Percentiles rank a stretch among this genome's conserved stretches.
Conservation (phyloP, 2,888 invertebrate species). For the Aelia acuminata region DNA sequence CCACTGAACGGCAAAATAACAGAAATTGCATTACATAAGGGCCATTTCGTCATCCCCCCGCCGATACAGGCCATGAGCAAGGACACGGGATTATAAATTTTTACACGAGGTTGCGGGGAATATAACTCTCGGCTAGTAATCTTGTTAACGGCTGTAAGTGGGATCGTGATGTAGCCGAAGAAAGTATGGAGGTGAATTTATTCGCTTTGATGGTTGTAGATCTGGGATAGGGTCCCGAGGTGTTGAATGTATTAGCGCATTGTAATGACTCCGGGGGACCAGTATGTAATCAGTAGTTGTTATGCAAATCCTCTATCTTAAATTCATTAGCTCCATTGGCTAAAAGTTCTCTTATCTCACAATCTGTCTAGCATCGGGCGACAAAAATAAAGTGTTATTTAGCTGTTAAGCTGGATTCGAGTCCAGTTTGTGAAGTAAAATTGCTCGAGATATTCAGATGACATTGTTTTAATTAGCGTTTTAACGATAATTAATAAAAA, state of each 20-base stretch:
- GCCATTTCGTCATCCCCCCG: neutral
- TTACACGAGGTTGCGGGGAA: neutral
- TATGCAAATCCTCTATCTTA: conserved; percentile 29
- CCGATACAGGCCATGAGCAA: neutral
- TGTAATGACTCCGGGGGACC: conserved; percentile 2
- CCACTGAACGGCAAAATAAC: neutral
- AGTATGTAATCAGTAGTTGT: conserved; percentile 13
- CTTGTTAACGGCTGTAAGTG: conserved; percentile 39
- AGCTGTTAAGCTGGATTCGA: neutral
- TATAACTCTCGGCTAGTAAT: conserved; percentile 41
- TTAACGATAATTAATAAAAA: too few relatives aligned
- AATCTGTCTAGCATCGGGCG: neutral
- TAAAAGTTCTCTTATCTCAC: neutral
- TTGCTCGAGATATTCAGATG: too few relatives aligned
- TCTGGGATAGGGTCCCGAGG: neutral
- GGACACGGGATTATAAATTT: conserved; percentile 25
- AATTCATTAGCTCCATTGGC: conserved; percentile 28
- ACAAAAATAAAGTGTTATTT: conserved; percentile 23
- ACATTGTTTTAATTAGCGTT: too few relatives aligned
- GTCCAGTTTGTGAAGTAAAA: neutral
- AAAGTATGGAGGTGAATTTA: conserved; percentile 34
- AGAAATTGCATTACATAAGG: neutral
- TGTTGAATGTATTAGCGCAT: conserved; percentile 35
- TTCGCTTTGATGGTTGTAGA: conserved; percentile 36
- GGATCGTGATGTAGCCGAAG: conserved; percentile 44